Conservation (phyloP, 2,797 vertebrate genomes). For the Catamblyrhynchus diadema region DNA sequence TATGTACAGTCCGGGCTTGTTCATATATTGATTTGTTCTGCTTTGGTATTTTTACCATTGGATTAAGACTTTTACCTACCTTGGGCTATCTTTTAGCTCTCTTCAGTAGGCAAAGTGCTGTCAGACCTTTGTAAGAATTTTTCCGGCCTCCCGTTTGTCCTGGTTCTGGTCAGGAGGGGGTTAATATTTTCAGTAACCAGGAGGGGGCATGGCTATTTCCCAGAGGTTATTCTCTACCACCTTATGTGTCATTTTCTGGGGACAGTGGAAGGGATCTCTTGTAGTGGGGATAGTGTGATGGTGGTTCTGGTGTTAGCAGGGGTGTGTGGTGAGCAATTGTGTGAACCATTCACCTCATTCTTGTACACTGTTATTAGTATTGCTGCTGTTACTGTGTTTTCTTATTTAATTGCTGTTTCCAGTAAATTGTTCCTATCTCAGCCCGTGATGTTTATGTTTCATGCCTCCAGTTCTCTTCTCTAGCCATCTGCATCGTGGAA, state of each 20-base stretch:
- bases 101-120: background rate
- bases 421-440: background rate
- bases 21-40: background rate
- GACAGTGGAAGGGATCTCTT: background rate
- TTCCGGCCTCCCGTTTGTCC: background rate
- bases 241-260: background rate
- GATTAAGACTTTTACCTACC: background rate
- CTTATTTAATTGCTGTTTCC: background rate
- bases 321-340: fast-evolving
- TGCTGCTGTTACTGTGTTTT: background rate
- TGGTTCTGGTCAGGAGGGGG: background rate
- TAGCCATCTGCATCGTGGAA: fast-evolving
- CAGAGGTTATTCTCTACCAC: background rate
- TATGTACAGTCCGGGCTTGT: background rate
- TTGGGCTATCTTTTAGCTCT: background rate
- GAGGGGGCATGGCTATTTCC: background rate
- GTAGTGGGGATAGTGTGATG: background rate
- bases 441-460: background rate
- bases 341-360: background rate
- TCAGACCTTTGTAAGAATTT: background rate
- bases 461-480: background rate
- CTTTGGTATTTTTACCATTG: background rate
- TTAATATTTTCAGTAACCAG: background rate
- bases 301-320: background rate
- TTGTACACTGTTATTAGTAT: background rate